These are phyloP conservation scores for Pampusana beccarii DNA, from an alignment of 2,113 vertebrate genomes.

Conservation along the genomic window DNA sequence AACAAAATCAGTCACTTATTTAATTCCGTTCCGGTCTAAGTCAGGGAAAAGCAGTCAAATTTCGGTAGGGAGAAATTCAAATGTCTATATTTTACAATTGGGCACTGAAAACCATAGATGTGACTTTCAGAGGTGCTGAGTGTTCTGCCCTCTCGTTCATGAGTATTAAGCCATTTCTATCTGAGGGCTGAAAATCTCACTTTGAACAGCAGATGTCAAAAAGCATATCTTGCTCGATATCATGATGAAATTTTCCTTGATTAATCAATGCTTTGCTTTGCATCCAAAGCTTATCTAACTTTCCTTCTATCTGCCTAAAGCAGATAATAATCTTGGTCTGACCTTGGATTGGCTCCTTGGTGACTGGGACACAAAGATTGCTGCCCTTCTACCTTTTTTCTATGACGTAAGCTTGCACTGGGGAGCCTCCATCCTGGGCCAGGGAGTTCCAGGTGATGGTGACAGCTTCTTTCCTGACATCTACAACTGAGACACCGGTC, in stretches of 20 bases:
- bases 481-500: constrained; percentile 60
- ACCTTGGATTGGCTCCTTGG: constrained; percentile 75
- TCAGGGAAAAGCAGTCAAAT: neutral
- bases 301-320: neutral
- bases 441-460: constrained; percentile 72
- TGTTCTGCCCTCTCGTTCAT: neutral
- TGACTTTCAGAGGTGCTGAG: neutral
- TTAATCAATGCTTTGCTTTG: constrained; percentile 14
- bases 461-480: constrained; percentile 71
- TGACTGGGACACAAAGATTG: constrained; percentile 70
- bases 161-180: neutral
- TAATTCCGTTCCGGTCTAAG: neutral
- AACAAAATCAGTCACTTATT: constrained; percentile 15
- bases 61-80: neutral
- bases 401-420: constrained; percentile 64
- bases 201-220: neutral
- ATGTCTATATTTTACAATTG: too few species aligned
- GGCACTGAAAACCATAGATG: neutral
- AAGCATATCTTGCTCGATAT: neutral
- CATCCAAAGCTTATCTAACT: constrained; percentile 65
- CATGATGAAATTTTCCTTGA: neutral
- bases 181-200: neutral
- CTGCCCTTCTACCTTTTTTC: constrained; percentile 74
- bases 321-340: neutral
- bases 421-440: constrained; percentile 54